Evolutionary conservation across 2,797 vertebrate species (phyloP), one percentile per base, ranked within the genome.

Genomic region (Ibycter americanus): DNA sequence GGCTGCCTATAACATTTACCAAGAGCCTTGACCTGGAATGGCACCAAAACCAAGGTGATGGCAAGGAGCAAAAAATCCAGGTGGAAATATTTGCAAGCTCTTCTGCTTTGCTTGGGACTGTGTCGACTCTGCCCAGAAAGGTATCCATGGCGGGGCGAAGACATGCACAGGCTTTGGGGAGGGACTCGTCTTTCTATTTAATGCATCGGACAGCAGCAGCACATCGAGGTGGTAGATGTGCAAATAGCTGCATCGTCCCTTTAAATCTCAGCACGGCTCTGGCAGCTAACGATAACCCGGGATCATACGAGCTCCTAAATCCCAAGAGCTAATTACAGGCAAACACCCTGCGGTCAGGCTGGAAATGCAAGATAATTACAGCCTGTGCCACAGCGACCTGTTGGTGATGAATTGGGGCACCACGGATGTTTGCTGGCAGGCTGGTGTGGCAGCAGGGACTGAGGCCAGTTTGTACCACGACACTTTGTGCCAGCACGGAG

Each of bases 301-400:
- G 82, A 94, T 95, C 95, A 92, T 42, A 51, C 5, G 7, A 76
- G 73, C 85, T 94, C 89, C 81, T 89, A 95, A 94, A 95, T 89
- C 91, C 95, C 65, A 13, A 52, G 44, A 94, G 87, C 83, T 97
- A 93, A 96, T 96, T 93, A 93, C 86, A 61, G 83, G 63, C 26
- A 3, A 51, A 67, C 9, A 0, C 68, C 82, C 38, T 0, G 0
- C 5, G 26, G 93, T 6, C 87, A 36, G 71, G 66, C 78, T 86
- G 86, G 77, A 36, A 82, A 44, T 5, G 27, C 51, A 15, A 66
- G 92, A 29, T 88, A 90, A 92, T 67, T 54, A n/a, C 59, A 74
- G 63, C 47, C 58, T 71, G 49, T 68, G 61, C 44, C 51, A 25
- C 3, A 1, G 22, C 66, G 88, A 88, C 42, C 72, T 90, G 76